Base-by-base conservation (phyloP, 2,888 invertebrate genomes). In the Cremastinae sp. region DNA sequence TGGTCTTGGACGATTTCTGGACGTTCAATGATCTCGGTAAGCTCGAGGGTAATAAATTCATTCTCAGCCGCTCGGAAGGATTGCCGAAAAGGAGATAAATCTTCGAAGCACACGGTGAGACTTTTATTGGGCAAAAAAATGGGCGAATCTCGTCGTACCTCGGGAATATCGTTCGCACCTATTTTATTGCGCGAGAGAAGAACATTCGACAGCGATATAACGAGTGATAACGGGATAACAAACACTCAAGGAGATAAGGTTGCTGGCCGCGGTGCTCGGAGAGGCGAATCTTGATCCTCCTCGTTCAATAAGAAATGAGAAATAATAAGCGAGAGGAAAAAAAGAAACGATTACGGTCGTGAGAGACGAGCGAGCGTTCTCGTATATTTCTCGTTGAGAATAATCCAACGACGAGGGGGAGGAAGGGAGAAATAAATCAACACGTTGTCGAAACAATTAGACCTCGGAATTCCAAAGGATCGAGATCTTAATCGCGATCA, bases 231-330 rank as follows among this genome's bases (percentile, higher is more conserved):
- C 68, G 64, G 18, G 14, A 71, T 66, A 59, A 78, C 74, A 78
- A 78, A 78, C 76, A 78, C 78, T 78, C 76, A 56, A 76, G 74
- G 35, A 69, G 76, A 76, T 76, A 76, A 76, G 72, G 51, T 45
- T 10, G 68, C 61, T 70, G 61, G 62, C 45, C 61, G 65, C 37
- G 49, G 16, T 37, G 59, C 18, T 64, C 18, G 35, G 37, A 71
- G 68, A 72, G 65, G 56, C 66, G 73, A 16, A 78, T 78, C 76
- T 78, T 71, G 78, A 78, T 78, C 76, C 64, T 74, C 64, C 41
- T 49, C 55, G 71, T 39, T 76, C 68, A 62, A 65, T 61, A 65
- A 65, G 45, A 68, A 64, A 47, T 41, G 7, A 47, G 28, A 9
- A 47, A 61, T 41, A 41, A n/a, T 16, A 43, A 43, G n/a, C 18